Base-by-base conservation (phyloP, 2,888 invertebrate species). In the Leptogaster cylindrica region DNA sequence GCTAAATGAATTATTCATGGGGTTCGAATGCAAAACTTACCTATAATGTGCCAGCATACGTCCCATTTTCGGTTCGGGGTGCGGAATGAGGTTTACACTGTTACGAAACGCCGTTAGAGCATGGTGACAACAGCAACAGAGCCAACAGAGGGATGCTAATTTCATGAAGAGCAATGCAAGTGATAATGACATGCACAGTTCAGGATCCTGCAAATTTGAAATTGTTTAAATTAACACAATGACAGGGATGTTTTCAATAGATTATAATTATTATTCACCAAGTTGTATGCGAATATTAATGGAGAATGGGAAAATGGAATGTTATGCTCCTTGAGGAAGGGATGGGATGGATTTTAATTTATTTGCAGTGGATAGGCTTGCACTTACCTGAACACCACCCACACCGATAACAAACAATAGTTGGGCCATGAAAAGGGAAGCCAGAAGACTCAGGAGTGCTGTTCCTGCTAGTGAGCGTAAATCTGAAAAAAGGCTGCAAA, bases 361-460 rank as follows among this genome's bases (percentile, higher is more conserved):
- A 39, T 1, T 39, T 12, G 12, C 39, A 39, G 12, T 39, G 10
- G 39, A 12, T 5, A 31, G 10, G 10, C 10, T 31, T 10, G 23
- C 7, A 14, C 82, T 83, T 80, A 87, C 88, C 82, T 86, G 84
- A 71, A 87, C 85, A 46, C 87, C 87, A 23, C 87, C 88, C 27
- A 88, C 87, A 39, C 88, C 87, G 41, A 88, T 84, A 71, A 88
- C 87, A 79, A 87, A 88, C 65, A 88, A 82, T 67, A 88, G 82
- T 77, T 88, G 88, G 44, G 86, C 84, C 85, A 88, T 86, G 78
- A 88, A 88, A 69, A 88, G 83, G 33, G 87, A 85, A 36, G 88
- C 87, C 75, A 88, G 78, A 69, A 88, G 82, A 79, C 88, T 88
- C 85, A 88, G 85, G 73, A 88, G 79, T 12, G 87, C 85, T 69